A percentile compares a stretch with the other conserved stretches of the same genome.
phyloP scores from a whole-genome alignment of 2,113 vertebrate genomes.

The Megalops atlanticus region DNA sequence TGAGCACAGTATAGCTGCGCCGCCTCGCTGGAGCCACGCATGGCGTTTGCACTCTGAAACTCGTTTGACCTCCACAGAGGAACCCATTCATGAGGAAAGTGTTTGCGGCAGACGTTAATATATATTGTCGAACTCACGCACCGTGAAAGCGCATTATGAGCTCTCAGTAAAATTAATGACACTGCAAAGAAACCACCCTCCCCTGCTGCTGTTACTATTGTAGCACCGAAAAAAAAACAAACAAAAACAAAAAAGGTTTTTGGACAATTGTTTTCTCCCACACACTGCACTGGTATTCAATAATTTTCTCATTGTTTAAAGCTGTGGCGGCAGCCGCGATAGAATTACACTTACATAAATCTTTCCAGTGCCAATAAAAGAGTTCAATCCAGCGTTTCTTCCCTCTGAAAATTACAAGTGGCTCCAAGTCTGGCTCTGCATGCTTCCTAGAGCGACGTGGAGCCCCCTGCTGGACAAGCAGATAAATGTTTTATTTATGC shows the following conservation, averaged over 20 bases:
- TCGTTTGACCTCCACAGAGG: background rate
- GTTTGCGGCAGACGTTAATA: background rate
- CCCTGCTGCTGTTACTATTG: background rate
- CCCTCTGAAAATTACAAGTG: no score
- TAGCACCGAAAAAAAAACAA: background rate
- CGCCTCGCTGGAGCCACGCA: no score
- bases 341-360: background rate
- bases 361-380: background rate
- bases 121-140: background rate
- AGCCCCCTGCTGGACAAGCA: background rate
- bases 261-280: slow-evolving; percentile 2
- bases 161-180: slow-evolving; percentile 2
- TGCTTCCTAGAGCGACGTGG: background rate
- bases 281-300: background rate
- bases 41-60: background rate
- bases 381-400: background rate
- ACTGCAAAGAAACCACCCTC: background rate
- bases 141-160: slow-evolving; percentile 5
- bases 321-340: background rate
- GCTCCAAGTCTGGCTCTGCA: background rate
- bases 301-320: slow-evolving; percentile 2
- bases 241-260: background rate
- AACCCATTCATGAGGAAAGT: background rate
- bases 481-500: background rate
- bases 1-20: no score